Evolutionary conservation across 2,797 vertebrate species (phyloP).

Genomic region (Allobates femoralis): DNA sequence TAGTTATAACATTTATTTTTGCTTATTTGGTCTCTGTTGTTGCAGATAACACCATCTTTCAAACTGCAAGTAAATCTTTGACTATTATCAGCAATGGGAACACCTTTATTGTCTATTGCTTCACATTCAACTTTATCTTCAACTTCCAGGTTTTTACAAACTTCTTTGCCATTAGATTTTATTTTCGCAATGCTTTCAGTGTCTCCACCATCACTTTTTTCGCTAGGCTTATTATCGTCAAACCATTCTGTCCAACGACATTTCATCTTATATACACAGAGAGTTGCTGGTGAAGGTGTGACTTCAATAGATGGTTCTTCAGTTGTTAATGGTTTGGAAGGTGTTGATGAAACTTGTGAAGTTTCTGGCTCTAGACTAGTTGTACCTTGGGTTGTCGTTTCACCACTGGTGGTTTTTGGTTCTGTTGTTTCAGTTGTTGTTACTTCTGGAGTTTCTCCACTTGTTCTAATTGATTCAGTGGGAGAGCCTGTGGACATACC

Average conservation of each 20-base stretch:
- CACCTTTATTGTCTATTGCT: constrained; percentile 26
- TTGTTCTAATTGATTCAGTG: neutral
- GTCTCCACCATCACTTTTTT: constrained; percentile 52
- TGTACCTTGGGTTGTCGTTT: neutral
- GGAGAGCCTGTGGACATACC: no score
- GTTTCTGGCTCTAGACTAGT: neutral
- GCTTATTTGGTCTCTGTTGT: neutral
- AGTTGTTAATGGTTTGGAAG: neutral
- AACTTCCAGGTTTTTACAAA: constrained; percentile 9
- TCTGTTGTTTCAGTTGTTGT: neutral
- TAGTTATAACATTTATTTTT: constrained; percentile 47
- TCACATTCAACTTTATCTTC: constrained; percentile 49
- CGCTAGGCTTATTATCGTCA: constrained; percentile 19
- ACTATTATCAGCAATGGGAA: neutral
- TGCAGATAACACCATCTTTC: constrained; percentile 31
- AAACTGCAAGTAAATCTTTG: constrained; percentile 30
- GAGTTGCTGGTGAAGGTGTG: neutral
- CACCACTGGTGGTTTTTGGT: neutral
- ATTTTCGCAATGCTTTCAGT: constrained; percentile 26
- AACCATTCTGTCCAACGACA: constrained; percentile 52
- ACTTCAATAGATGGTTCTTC: neutral
- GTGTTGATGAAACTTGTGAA: neutral
- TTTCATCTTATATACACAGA: constrained; percentile 39
- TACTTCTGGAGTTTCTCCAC: neutral
- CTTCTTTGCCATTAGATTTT: neutral